Percentiles rank a stretch among this genome's conserved stretches.
phyloP scores from a whole-genome alignment of 1,140 invertebrate species.

The Eurosta solidaginis region DNA sequence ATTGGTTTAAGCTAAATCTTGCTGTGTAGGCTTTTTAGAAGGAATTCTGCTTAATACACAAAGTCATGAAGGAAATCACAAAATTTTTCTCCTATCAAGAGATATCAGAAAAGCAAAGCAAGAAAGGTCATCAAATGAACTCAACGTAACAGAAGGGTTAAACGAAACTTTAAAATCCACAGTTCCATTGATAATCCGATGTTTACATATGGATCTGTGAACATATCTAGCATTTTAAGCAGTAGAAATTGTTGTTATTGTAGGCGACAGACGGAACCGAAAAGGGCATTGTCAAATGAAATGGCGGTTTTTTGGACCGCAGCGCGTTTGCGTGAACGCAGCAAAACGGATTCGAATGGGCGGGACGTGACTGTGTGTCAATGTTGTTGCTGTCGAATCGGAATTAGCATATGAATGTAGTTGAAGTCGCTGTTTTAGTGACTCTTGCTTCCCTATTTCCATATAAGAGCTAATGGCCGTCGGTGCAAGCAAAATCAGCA shows the following conservation, averaged over 20 bases:
- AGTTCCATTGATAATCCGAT: too few relatives aligned
- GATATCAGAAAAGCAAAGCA: too few relatives aligned
- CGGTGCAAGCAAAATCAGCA: background rate
- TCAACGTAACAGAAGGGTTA: too few relatives aligned
- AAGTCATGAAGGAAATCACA: too few relatives aligned
- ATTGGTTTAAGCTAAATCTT: too few relatives aligned
- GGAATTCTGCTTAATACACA: too few relatives aligned
- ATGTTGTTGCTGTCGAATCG: background rate
- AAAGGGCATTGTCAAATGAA: background rate
- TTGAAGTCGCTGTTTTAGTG: background rate
- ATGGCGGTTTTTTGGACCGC: background rate
- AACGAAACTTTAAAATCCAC: too few relatives aligned
- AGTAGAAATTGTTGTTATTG: background rate
- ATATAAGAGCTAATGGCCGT: background rate
- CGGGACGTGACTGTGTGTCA: constrained; percentile 31
- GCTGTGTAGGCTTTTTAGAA: too few relatives aligned
- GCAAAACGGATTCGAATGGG: constrained; percentile 21
- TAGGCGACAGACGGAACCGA: background rate
- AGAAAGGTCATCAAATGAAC: too few relatives aligned
- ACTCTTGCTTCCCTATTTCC: constrained; percentile 9
- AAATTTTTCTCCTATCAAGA: too few relatives aligned
- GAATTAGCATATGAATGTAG: constrained; percentile 28
- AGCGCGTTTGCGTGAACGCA: background rate
- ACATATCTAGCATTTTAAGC: background rate
- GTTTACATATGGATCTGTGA: too few relatives aligned